A percentile compares a stretch with the other conserved stretches of the same genome.
Evolutionary conservation across 2,888 invertebrate species (phyloP).

Genomic region (Criorhina ranunculi): DNA sequence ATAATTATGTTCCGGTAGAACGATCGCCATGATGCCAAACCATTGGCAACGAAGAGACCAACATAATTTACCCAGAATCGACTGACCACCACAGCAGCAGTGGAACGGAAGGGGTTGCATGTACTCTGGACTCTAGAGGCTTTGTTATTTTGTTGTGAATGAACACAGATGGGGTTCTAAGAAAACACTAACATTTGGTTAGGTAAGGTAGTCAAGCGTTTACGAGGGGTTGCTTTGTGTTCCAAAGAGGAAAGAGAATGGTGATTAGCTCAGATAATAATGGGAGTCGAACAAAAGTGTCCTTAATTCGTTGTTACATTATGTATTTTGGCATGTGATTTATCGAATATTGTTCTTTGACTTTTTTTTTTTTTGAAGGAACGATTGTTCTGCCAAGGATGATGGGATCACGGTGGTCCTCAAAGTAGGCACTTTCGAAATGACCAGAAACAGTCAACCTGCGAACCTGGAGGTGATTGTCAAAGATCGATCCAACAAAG

Average conservation of each 20-base stretch:
- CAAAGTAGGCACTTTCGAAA: too few species aligned
- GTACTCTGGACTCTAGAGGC: background rate
- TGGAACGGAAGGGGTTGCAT: conserved; percentile 3
- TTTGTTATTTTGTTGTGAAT: conserved; percentile 23
- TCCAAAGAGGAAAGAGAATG: background rate
- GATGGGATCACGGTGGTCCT: too few species aligned
- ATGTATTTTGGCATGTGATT: too few species aligned
- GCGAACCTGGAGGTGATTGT: too few species aligned
- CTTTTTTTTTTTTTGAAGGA: too few species aligned
- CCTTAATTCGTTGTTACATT: too few species aligned
- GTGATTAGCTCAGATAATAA: conserved; percentile 12
- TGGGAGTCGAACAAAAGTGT: conserved; percentile 1
- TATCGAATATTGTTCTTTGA: too few species aligned
- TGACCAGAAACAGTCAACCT: too few species aligned
- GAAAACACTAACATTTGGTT: conserved; percentile 24
- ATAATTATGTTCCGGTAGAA: conserved; percentile 71
- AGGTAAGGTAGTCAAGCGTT: conserved; percentile 57
- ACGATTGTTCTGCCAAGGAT: too few species aligned
- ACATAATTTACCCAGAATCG: conserved; percentile 56
- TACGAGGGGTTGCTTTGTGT: background rate
- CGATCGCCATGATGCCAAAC: conserved; percentile 60
- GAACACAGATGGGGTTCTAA: conserved; percentile 36
- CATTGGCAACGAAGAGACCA: conserved; percentile 29
- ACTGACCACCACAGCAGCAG: conserved; percentile 26
- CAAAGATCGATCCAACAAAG: too few species aligned